A percentile compares a stretch with the other conserved stretches of the same genome.
Evolutionary conservation across 1,140 invertebrate genomes (phyloP).

Genomic region (Drosophila tropicalis): DNA sequence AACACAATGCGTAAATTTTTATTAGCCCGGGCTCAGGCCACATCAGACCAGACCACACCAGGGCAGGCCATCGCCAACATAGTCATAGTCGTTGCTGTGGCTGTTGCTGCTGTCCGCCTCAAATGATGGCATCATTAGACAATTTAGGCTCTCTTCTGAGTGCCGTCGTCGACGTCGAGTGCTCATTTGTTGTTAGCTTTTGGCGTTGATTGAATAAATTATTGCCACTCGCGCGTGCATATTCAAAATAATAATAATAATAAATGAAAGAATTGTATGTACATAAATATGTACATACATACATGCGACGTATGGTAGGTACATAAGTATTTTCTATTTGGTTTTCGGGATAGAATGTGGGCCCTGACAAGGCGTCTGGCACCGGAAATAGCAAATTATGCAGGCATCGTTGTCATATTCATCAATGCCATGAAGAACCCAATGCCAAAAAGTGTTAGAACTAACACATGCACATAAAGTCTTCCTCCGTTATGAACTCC

Average conservation of each 20-base stretch:
- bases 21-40: constrained; percentile 52
- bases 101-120: constrained; percentile 41
- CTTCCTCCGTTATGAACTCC: too few relatives aligned
- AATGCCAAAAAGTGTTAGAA: not conserved
- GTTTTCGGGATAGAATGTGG: constrained; percentile 2
- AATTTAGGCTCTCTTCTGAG: constrained; percentile 70
- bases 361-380: constrained; percentile 10
- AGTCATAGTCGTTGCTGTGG: constrained; percentile 8
- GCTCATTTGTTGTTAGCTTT: constrained; percentile 52
- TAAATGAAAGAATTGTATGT: constrained; percentile 39
- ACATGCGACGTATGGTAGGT: constrained; percentile 1
- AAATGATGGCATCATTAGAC: constrained; percentile 81
- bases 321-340: constrained; percentile 15
- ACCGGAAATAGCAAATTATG: constrained; percentile 76
- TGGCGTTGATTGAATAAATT: constrained; percentile 80
- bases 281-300: not conserved
- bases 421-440: constrained; percentile 24
- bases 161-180: constrained; percentile 44
- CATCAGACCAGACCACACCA: constrained; percentile 7
- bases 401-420: constrained; percentile 60
- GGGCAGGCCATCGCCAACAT: constrained; percentile 38
- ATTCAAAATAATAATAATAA: constrained; percentile 51
- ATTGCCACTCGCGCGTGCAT: constrained; percentile 72
- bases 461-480: too few relatives aligned
- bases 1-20: constrained; percentile 69